Conservation (phyloP, 2,888 invertebrate genomes). For the Harmothoe impar region DNA sequence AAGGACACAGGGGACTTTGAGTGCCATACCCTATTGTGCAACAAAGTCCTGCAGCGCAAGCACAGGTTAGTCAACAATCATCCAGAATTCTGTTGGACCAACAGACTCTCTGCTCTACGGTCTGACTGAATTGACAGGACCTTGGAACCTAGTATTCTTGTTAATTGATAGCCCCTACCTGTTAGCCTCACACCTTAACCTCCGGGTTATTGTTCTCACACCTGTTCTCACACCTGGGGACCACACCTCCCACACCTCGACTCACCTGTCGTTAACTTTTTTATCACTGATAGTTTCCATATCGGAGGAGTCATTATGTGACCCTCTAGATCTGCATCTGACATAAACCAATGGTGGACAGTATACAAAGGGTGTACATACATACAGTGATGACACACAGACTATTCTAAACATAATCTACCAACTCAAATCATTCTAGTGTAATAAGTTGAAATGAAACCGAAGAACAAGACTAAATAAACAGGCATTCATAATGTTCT, state of each 20-base stretch:
- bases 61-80: too few relatives aligned
- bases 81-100: too few relatives aligned
- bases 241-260: conserved; percentile 15
- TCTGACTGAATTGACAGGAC: too few relatives aligned
- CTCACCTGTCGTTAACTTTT: conserved; percentile 24
- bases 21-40: too few relatives aligned
- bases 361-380: not conserved
- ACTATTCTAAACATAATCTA: too few relatives aligned
- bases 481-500: too few relatives aligned
- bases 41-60: too few relatives aligned
- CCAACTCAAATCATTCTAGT: too few relatives aligned
- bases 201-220: not conserved
- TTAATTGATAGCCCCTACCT: not conserved
- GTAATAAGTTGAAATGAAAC: too few relatives aligned
- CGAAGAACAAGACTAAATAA: too few relatives aligned
- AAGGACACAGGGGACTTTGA: too few relatives aligned
- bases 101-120: too few relatives aligned
- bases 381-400: not conserved
- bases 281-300: not conserved
- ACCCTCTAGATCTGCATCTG: not conserved
- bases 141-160: not conserved
- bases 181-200: not conserved
- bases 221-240: not conserved
- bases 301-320: not conserved
- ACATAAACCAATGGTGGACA: not conserved